Evolutionary conservation across 2,797 vertebrate species (phyloP).

Genomic region (Oreortyx pictus): DNA sequence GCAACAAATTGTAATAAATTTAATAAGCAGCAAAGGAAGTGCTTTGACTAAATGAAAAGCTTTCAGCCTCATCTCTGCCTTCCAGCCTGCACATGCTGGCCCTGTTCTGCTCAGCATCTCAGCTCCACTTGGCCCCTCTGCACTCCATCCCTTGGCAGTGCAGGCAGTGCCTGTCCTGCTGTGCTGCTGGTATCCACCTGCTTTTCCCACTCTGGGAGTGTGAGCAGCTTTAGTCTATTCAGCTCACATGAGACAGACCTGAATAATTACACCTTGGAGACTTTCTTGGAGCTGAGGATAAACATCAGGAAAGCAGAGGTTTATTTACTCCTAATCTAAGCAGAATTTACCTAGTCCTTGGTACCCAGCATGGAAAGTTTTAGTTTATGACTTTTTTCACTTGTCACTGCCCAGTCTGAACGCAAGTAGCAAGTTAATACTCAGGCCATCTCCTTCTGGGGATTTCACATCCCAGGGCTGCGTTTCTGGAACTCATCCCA

Average conservation of each 20-base stretch:
- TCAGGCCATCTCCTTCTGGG: background rate
- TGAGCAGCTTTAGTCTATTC: background rate
- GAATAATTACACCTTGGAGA: slow-evolving; percentile 54
- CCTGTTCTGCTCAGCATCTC: background rate
- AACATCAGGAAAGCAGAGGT: slow-evolving; percentile 25
- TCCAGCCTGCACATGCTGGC: background rate
- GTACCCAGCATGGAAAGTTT: background rate
- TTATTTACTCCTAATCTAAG: slow-evolving; percentile 12
- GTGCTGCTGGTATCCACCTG: fast-evolving
- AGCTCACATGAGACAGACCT: background rate
- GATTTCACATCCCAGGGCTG: slow-evolving; percentile 12
- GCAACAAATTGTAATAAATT: background rate
- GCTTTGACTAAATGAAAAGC: background rate
- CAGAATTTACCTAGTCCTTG: background rate
- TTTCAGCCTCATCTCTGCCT: background rate
- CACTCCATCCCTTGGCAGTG: fast-evolving
- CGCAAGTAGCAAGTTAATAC: background rate
- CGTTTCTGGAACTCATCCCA: slow-evolving; percentile 50
- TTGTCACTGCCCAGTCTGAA: background rate
- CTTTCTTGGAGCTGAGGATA: background rate
- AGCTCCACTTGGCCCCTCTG: background rate
- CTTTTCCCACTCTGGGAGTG: background rate
- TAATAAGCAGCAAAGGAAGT: background rate
- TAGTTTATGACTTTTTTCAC: background rate
- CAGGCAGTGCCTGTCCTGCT: background rate